phyloP scores from a whole-genome alignment of 2,797 vertebrate genomes.

The Cirrhinus mrigala region DNA sequence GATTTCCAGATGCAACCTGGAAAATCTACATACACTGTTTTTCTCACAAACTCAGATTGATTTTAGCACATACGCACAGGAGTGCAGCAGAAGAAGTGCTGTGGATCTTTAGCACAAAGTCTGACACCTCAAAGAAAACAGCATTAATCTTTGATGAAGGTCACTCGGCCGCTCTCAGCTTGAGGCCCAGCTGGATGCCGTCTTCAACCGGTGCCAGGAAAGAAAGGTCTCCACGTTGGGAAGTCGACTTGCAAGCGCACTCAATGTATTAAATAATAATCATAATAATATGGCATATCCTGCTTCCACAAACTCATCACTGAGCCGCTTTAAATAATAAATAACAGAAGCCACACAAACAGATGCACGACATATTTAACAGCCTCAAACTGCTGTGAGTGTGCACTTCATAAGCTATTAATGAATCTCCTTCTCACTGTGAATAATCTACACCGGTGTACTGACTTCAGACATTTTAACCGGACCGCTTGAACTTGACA shows the following conservation, averaged over 20 bases:
- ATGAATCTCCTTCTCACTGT: conserved; percentile 46
- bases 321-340: conserved; percentile 38
- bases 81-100: not conserved
- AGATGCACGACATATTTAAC: conserved; percentile 20
- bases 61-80: not conserved
- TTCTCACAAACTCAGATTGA: not conserved
- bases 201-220: conserved; percentile 36
- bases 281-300: conserved; percentile 22
- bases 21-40: not conserved
- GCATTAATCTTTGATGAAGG: conserved; percentile 60
- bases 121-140: conserved; percentile 21
- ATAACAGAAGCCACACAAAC: conserved; percentile 8
- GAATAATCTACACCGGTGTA: conserved; percentile 37
- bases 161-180: conserved; percentile 41
- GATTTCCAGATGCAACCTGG: not conserved
- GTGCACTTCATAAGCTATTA: conserved; percentile 28
- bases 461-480: conserved; percentile 22
- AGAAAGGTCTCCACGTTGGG: conserved; percentile 25
- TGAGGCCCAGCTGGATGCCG: conserved; percentile 22
- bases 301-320: conserved; percentile 17
- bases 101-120: conserved; percentile 18
- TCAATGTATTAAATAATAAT: conserved; percentile 36
- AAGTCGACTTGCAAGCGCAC: conserved; percentile 1
- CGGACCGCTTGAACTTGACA: not conserved
- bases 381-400: conserved; percentile 4